Evolutionary conservation across 2,113 vertebrate species (phyloP).

Genomic region (Rhinolophus sinicus): DNA sequence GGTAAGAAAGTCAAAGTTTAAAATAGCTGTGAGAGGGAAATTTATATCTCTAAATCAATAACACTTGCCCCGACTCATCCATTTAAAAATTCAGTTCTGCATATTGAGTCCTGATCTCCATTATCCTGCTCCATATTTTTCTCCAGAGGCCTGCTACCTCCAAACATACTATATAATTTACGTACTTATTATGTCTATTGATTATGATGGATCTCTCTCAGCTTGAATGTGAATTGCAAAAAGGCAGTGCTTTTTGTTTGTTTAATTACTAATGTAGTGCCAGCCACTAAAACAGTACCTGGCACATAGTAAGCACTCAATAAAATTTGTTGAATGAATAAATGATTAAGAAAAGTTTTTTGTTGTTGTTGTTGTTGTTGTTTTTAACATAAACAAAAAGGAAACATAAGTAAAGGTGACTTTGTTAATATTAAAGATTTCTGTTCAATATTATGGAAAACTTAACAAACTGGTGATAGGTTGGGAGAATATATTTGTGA

Average conservation of each 20-base stretch:
- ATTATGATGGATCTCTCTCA: neutral
- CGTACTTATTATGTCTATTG: neutral
- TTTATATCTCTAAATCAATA: constrained; percentile 15
- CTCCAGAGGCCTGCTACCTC: neutral
- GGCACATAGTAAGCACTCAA: neutral
- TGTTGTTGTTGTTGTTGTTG: too few relatives aligned
- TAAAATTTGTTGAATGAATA: neutral
- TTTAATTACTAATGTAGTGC: neutral
- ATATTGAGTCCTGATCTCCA: neutral
- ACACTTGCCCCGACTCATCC: neutral
- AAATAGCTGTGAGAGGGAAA: neutral
- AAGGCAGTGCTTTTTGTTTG: neutral
- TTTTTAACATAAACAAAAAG: neutral
- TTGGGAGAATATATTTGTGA: neutral
- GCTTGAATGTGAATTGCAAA: neutral
- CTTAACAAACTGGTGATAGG: neutral
- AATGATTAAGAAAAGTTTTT: neutral
- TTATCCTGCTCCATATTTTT: too few relatives aligned
- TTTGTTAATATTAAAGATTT: neutral
- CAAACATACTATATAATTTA: neutral
- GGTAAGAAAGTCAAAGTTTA: constrained; percentile 12
- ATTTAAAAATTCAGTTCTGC: neutral
- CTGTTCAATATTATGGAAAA: neutral
- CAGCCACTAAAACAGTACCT: neutral
- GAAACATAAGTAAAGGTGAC: neutral